Percentiles rank a stretch among this genome's conserved stretches.
These are phyloP conservation scores for Anadara kagoshimensis DNA, from an alignment of 1,140 invertebrate species.

Conservation along the genomic window DNA sequence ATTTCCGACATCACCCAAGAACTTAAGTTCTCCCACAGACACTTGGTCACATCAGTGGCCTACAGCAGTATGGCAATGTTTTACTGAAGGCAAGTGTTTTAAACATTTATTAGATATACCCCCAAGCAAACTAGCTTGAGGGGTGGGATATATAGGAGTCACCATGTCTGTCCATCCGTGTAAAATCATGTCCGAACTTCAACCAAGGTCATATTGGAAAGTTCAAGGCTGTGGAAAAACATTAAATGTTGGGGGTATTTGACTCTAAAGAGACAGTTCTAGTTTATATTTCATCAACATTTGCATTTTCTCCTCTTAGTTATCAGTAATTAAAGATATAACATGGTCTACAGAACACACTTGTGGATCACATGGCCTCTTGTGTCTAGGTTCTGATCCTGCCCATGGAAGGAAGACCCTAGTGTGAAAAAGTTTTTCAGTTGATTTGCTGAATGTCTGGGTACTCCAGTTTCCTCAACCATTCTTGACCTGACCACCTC, in stretches of 20 bases:
- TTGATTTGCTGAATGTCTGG: no score
- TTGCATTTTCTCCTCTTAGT: no score
- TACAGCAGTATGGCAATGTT: conserved; percentile 62
- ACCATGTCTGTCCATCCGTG: not conserved
- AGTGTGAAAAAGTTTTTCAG: no score
- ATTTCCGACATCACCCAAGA: conserved; percentile 59
- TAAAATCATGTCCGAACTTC: not conserved
- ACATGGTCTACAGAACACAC: no score
- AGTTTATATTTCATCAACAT: not conserved
- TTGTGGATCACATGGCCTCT: no score
- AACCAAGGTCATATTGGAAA: not conserved
- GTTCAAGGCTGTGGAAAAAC: not conserved
- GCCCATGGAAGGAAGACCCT: no score
- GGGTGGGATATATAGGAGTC: not conserved
- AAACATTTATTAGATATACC: not conserved
- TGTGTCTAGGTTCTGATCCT: no score
- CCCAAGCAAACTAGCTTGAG: not conserved
- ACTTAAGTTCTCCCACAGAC: conserved; percentile 43
- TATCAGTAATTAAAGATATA: no score
- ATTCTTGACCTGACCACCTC: not conserved
- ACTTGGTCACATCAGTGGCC: conserved; percentile 63
- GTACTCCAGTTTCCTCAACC: no score
- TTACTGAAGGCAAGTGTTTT: conserved; percentile 53
- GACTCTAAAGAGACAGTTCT: not conserved
- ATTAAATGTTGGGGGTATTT: not conserved